Evolutionary conservation across 2,113 vertebrate genomes (phyloP).

Genomic region (Hyla sarda): DNA sequence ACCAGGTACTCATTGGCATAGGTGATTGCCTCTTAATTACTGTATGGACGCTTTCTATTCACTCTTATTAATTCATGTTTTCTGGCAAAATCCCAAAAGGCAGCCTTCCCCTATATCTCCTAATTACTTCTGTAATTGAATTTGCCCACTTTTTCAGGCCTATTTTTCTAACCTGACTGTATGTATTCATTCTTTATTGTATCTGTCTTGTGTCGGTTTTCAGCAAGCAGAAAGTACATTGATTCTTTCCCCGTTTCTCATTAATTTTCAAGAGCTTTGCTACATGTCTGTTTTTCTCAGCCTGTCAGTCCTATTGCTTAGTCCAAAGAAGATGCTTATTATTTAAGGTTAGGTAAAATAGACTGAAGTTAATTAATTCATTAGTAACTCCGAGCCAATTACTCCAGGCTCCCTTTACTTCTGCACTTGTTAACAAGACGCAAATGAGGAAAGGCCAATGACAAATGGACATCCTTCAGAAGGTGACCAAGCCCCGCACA

Average conservation of each 20-base stretch:
- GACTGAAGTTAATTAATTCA: slow-evolving; percentile 92
- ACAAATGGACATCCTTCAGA: slow-evolving; percentile 79
- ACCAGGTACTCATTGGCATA: slow-evolving; percentile 98
- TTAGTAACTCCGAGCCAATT: slow-evolving; percentile 91
- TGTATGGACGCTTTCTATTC: slow-evolving; percentile 94
- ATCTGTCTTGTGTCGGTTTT: slow-evolving; percentile 94
- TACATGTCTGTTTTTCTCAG: slow-evolving; percentile 83
- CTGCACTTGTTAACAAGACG: slow-evolving; percentile 85
- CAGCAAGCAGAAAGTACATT: slow-evolving; percentile 90
- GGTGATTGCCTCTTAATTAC: slow-evolving; percentile 99
- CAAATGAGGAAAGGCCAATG: slow-evolving; percentile 81
- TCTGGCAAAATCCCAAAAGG: slow-evolving; percentile 93
- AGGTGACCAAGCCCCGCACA: slow-evolving; percentile 71
- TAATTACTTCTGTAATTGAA: slow-evolving; percentile 99
- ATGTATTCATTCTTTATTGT: slow-evolving; percentile 99
- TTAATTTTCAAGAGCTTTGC: slow-evolving; percentile 91
- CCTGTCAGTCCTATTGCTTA: slow-evolving; percentile 81
- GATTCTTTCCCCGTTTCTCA: slow-evolving; percentile 89
- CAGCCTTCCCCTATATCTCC: slow-evolving; percentile 99
- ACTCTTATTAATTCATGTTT: slow-evolving; percentile 98
- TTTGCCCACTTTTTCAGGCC: slow-evolving; percentile 99
- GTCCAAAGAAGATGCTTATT: slow-evolving; percentile 76
- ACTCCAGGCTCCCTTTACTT: slow-evolving; percentile 81
- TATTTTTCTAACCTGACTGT: slow-evolving; percentile 97
- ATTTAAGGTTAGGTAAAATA: slow-evolving; percentile 88